Percentiles rank a stretch among this genome's conserved stretches.
phyloP scores from a whole-genome alignment of 2,113 vertebrate genomes.

The Delphinus delphis region DNA sequence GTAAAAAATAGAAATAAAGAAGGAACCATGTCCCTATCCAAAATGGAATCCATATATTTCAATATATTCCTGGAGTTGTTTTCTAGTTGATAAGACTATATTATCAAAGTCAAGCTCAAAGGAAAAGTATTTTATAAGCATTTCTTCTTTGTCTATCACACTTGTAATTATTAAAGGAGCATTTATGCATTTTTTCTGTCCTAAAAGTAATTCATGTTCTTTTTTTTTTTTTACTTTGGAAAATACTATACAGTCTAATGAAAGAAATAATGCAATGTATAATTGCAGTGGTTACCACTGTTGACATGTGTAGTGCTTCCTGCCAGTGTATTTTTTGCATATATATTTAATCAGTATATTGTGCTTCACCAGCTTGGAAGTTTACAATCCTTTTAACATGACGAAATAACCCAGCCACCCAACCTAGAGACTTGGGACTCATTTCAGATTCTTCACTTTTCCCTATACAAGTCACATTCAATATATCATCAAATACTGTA shows the following conservation, averaged over 20 bases:
- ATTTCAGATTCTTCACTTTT: background rate
- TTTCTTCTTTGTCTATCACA: background rate
- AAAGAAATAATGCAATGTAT: background rate
- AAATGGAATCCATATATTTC: background rate
- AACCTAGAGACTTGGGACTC: background rate
- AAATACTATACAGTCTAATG: background rate
- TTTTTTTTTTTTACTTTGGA: background rate
- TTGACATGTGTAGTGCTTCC: background rate
- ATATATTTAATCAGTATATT: background rate
- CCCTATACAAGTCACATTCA: background rate
- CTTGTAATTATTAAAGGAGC: background rate
- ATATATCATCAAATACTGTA: background rate
- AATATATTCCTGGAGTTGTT: background rate
- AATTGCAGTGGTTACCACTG: background rate
- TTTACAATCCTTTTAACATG: background rate
- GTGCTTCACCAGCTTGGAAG: background rate
- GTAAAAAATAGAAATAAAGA: background rate
- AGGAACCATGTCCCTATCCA: background rate
- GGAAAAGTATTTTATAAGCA: background rate
- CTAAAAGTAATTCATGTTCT: background rate
- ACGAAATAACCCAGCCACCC: background rate
- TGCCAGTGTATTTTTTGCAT: background rate
- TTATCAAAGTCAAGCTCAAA: background rate
- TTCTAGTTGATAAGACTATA: background rate
- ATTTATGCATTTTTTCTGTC: background rate